These are phyloP conservation scores for Eristalis arbustorum DNA, from an alignment of 2,888 invertebrate genomes.

Conservation along the genomic window DNA sequence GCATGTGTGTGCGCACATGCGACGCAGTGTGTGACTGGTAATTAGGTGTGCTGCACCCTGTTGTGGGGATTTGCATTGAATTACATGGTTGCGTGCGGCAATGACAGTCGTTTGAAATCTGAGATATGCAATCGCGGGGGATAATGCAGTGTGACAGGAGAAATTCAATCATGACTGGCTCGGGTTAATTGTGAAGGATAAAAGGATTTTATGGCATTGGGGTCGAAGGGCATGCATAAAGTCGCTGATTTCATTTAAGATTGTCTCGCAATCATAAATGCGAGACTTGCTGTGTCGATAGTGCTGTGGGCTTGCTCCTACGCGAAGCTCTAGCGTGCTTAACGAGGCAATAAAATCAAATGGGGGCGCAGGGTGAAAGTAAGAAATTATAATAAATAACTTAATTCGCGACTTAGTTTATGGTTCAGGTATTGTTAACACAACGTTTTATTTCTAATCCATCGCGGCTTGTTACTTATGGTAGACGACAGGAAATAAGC, in stretches of 20 bases:
- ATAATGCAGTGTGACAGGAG: slow-evolving; percentile 35
- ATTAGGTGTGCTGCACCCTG: slow-evolving; percentile 27
- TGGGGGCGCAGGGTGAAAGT: neutral
- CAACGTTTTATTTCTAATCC: no score
- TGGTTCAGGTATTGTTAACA: no score
- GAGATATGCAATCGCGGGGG: slow-evolving; percentile 15
- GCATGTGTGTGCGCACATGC: neutral
- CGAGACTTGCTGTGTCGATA: neutral
- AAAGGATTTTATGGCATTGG: neutral
- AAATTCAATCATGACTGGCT: neutral
- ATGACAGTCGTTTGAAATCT: slow-evolving; percentile 15
- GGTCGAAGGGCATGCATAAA: neutral
- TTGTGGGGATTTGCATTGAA: slow-evolving; percentile 27
- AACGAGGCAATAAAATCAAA: neutral
- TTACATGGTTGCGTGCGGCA: slow-evolving; percentile 38
- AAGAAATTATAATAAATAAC: neutral
- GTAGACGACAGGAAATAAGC: no score
- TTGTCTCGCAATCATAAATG: neutral
- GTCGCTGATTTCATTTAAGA: neutral
- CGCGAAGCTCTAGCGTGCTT: neutral
- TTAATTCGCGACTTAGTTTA: neutral
- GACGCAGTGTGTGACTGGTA: neutral
- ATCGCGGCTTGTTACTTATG: no score
- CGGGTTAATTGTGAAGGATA: slow-evolving; percentile 3
- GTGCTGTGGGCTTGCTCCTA: neutral